Percentiles rank a stretch among this genome's conserved stretches.
Evolutionary conservation across 2,888 invertebrate species (phyloP).

Genomic region (Fragum sueziense): DNA sequence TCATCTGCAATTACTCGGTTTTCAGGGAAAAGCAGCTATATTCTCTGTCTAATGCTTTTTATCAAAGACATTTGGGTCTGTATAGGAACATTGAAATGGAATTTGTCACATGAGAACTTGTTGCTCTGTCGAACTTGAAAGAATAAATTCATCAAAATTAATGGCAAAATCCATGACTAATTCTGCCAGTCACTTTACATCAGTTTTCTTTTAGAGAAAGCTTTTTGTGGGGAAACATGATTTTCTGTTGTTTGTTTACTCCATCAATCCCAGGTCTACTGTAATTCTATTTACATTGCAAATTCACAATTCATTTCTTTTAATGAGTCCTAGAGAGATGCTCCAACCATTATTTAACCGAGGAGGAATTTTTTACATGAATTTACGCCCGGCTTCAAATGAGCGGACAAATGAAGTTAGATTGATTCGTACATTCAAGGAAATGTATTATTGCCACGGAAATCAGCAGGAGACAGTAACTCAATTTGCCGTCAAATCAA

Average conservation of each 20-base stretch:
- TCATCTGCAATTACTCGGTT: too few relatives aligned
- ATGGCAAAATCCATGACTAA: slow-evolving; percentile 20
- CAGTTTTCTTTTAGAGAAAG: slow-evolving; percentile 3
- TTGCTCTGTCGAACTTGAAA: neutral
- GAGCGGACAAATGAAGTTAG: slow-evolving; percentile 32
- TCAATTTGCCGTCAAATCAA: slow-evolving; percentile 52
- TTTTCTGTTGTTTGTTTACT: slow-evolving; percentile 11
- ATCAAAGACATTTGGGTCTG: neutral
- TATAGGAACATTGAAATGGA: neutral
- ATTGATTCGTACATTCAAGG: slow-evolving; percentile 41
- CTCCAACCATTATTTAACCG: slow-evolving; percentile 24
- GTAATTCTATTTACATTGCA: slow-evolving; percentile 45
- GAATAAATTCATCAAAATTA: slow-evolving; percentile 22
- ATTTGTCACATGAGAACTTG: slow-evolving; percentile 1
- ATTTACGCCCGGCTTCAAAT: slow-evolving; percentile 44
- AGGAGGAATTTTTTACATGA: slow-evolving; percentile 25
- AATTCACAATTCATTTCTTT: slow-evolving; percentile 43
- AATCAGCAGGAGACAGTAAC: slow-evolving; percentile 51
- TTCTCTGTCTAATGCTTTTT: too few relatives aligned
- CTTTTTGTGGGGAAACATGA: slow-evolving; percentile 1
- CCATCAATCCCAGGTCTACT: slow-evolving; percentile 14
- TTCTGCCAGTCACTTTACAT: slow-evolving; percentile 7
- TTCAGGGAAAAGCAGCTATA: too few relatives aligned
- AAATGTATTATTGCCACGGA: slow-evolving; percentile 31
- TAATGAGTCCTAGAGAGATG: slow-evolving; percentile 21